Evolutionary conservation across 2,888 invertebrate genomes (phyloP).

Genomic region (Aphelenchoides bicaudatus): DNA sequence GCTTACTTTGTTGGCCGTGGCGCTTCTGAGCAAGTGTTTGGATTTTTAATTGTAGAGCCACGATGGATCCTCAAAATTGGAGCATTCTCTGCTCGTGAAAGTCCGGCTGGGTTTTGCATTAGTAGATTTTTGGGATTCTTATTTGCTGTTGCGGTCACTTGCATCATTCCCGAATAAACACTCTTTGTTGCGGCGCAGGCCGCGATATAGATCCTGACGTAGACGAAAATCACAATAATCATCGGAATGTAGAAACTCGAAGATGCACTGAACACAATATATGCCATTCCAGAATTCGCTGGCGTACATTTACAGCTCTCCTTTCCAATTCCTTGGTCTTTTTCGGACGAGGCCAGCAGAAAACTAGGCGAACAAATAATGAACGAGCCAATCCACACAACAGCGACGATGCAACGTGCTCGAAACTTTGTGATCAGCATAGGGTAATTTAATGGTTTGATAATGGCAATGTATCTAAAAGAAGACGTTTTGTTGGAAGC

Average conservation of each 20-base stretch:
- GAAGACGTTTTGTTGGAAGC: too few relatives aligned
- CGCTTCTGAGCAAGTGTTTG: neutral
- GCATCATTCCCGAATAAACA: slow-evolving; percentile 59
- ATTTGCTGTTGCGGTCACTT: slow-evolving; percentile 55
- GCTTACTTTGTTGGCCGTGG: slow-evolving; percentile 4
- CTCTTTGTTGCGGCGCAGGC: slow-evolving; percentile 66
- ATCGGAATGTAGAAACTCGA: slow-evolving; percentile 97
- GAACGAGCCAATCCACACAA: slow-evolving; percentile 91
- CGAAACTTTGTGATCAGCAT: slow-evolving; percentile 71
- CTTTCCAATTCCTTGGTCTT: slow-evolving; percentile 57
- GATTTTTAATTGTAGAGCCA: slow-evolving; percentile 43
- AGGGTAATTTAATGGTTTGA: slow-evolving; percentile 90
- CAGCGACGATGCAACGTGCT: slow-evolving; percentile 62
- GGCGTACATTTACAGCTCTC: slow-evolving; percentile 74
- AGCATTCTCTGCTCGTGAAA: slow-evolving; percentile 45
- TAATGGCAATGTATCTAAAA: slow-evolving; percentile 87
- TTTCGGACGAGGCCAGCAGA: slow-evolving; percentile 62
- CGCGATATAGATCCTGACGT: slow-evolving; percentile 90
- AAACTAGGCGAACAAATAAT: slow-evolving; percentile 93
- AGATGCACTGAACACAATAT: slow-evolving; percentile 78
- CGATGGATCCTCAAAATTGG: slow-evolving; percentile 58
- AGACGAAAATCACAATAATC: slow-evolving; percentile 93
- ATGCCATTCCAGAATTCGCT: slow-evolving; percentile 81
- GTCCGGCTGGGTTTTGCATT: slow-evolving; percentile 52
- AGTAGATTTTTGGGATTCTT: slow-evolving; percentile 55